A percentile compares a stretch with the other conserved stretches of the same genome.
Conservation (phyloP, 2,113 vertebrate species). For the Myiozetetes cayanensis region DNA sequence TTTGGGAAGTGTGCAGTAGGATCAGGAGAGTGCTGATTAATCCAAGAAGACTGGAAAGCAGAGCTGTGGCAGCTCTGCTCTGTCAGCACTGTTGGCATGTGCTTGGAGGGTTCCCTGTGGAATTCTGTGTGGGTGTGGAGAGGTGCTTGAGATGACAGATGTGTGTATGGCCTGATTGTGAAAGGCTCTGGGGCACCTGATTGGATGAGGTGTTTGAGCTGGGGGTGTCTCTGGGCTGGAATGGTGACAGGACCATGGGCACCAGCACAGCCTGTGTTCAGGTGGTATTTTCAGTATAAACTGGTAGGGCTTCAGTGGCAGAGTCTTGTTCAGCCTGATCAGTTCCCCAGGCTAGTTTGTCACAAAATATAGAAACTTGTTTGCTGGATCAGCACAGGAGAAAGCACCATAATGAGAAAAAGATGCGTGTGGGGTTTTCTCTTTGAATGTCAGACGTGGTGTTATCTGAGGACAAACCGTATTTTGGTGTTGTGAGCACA, state of each 20-base stretch:
- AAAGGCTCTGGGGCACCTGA: neutral
- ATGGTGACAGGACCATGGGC: neutral
- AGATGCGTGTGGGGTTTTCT: neutral
- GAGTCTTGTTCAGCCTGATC: neutral
- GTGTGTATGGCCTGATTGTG: fast-evolving
- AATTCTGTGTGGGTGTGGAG: neutral
- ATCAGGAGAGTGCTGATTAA: neutral
- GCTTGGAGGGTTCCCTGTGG: neutral
- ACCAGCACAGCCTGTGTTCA: neutral
- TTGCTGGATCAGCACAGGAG: neutral
- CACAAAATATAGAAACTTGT: neutral
- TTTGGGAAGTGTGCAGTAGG: neutral
- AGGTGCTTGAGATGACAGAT: neutral
- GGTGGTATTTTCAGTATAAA: neutral
- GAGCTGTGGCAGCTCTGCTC: neutral
- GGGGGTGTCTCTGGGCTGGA: neutral
- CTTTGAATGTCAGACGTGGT: neutral
- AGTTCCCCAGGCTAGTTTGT: neutral
- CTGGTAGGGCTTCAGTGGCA: neutral
- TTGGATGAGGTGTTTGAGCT: neutral
- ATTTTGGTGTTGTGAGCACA: neutral
- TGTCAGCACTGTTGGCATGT: fast-evolving
- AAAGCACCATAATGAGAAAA: neutral
- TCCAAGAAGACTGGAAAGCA: neutral
- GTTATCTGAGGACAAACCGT: neutral